Evolutionary conservation across 2,113 vertebrate genomes (phyloP).

Genomic region (Tetrao urogallus): DNA sequence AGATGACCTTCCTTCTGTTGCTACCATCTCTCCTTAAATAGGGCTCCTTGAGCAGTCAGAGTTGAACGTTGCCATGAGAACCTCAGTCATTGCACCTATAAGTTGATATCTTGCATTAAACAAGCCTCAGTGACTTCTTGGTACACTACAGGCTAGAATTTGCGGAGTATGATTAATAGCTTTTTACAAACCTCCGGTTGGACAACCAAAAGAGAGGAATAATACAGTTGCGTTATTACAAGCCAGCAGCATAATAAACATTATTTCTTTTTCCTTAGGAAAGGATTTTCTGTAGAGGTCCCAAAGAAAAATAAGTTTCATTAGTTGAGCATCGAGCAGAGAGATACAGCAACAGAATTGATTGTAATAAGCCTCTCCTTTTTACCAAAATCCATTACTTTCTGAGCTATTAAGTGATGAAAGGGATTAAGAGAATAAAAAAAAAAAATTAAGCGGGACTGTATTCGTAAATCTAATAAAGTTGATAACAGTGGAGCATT

Average conservation of each 20-base stretch:
- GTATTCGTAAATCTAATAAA: conserved; percentile 79
- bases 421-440: conserved; percentile 77
- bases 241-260: background rate
- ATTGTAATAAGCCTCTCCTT: conserved; percentile 73
- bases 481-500: conserved; percentile 74
- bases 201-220: conserved; percentile 39
- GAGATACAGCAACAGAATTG: conserved; percentile 71
- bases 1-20: background rate
- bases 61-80: background rate
- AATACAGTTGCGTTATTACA: conserved; percentile 6
- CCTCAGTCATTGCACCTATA: background rate
- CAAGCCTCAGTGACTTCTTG: conserved; percentile 7
- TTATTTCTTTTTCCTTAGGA: conserved; percentile 32
- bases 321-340: conserved; percentile 59
- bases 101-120: background rate
- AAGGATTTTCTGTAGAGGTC: conserved; percentile 67
- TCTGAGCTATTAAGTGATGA: conserved; percentile 81
- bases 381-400: conserved; percentile 80
- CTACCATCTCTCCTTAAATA: conserved; percentile 18
- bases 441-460: conserved; percentile 64
- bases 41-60: background rate
- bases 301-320: conserved; percentile 73
- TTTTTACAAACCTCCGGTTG: background rate
- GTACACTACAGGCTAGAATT: background rate
- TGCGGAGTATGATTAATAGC: background rate